Evolutionary conservation across 2,888 invertebrate genomes (phyloP).

Genomic region (Erannis defoliaria): DNA sequence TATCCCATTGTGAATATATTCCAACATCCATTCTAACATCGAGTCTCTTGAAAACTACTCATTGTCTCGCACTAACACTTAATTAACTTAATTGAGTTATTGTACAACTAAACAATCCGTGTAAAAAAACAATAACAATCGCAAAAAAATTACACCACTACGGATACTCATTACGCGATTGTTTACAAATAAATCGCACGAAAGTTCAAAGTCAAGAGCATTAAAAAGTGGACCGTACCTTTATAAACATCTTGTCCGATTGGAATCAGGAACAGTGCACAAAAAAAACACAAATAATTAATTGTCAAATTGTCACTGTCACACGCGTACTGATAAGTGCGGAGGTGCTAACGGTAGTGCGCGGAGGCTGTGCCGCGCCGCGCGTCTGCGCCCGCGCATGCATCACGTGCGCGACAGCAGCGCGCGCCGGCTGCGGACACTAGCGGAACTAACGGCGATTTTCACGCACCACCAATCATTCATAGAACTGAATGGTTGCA

Average conservation of each 20-base stretch:
- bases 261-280: constrained; percentile 46
- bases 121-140: constrained; percentile 51
- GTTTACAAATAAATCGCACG: constrained; percentile 59
- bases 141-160: constrained; percentile 52
- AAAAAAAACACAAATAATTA: constrained; percentile 53
- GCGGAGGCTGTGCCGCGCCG: constrained; percentile 81
- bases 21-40: constrained; percentile 15
- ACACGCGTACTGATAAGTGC: constrained; percentile 73
- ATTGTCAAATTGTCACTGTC: constrained; percentile 56
- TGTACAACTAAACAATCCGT: constrained; percentile 38
- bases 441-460: constrained; percentile 71
- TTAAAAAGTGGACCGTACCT: constrained; percentile 56
- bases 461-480: constrained; percentile 69
- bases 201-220: constrained; percentile 52
- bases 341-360: constrained; percentile 65
- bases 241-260: constrained; percentile 59
- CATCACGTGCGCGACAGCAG: constrained; percentile 79
- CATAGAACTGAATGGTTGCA: constrained; percentile 58
- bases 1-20: constrained; percentile 20
- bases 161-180: constrained; percentile 57
- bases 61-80: constrained; percentile 42
- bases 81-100: constrained; percentile 36
- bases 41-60: constrained; percentile 27
- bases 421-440: constrained; percentile 72
- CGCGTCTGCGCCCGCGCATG: constrained; percentile 79